Evolutionary conservation across 2,888 invertebrate genomes (phyloP).

Genomic region (Celastrina argiolus): DNA sequence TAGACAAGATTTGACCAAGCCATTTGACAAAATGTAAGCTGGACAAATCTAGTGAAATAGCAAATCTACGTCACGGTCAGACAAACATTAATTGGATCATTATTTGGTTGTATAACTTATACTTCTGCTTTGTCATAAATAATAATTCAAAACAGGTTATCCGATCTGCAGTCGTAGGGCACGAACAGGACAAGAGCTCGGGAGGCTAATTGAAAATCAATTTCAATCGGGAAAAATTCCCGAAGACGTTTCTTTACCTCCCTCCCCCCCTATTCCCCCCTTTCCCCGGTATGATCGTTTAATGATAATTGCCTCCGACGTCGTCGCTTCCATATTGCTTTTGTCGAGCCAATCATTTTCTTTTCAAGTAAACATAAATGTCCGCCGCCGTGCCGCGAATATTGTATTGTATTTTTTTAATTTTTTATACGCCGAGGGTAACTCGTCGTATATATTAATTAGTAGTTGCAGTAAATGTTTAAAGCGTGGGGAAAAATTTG

Average conservation of each 20-base stretch:
- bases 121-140: neutral
- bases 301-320: slow-evolving; percentile 31
- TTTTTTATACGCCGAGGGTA: too few relatives aligned
- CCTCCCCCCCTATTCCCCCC: slow-evolving; percentile 24
- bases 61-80: too few relatives aligned
- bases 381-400: neutral
- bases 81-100: too few relatives aligned
- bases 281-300: slow-evolving; percentile 26
- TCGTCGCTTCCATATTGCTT: slow-evolving; percentile 7
- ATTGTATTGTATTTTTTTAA: too few relatives aligned
- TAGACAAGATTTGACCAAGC: too few relatives aligned
- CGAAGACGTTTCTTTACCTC: slow-evolving; percentile 29
- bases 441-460: neutral
- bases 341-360: slow-evolving; percentile 19
- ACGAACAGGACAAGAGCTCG: neutral
- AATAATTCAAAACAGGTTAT: neutral
- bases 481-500: neutral
- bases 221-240: slow-evolving; percentile 31
- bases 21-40: too few relatives aligned
- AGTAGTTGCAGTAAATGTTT: neutral
- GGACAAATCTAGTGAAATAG: too few relatives aligned
- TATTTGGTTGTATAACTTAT: neutral
- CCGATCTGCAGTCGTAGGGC: neutral
- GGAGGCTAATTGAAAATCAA: slow-evolving; percentile 31
- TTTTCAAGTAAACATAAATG: slow-evolving; percentile 21